These are phyloP conservation scores for Morbakka virulenta DNA, from an alignment of 30 jellyfish, hydroid and myxozoan species.

Conservation along the genomic window DNA sequence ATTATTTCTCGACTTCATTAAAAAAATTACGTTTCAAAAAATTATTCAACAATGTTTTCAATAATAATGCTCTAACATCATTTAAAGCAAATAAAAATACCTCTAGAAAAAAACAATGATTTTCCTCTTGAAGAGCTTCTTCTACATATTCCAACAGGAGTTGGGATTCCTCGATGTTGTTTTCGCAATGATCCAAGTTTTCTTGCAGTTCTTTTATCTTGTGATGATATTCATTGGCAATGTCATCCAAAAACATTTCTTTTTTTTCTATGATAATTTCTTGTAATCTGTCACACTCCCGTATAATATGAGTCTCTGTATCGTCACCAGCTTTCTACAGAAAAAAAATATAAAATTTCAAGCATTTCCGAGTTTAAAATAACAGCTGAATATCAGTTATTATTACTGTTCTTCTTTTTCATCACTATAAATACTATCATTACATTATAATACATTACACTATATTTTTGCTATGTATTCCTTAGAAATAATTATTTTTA, in stretches of 20 bases:
- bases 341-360: not conserved
- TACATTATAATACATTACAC: too few relatives aligned
- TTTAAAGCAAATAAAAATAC: not conserved
- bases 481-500: too few relatives aligned
- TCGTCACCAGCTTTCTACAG: slow-evolving; percentile 61
- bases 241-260: slow-evolving; percentile 40
- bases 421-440: too few relatives aligned
- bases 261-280: slow-evolving; percentile 21
- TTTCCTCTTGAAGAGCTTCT: not conserved
- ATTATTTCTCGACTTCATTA: too few relatives aligned
- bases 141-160: not conserved
- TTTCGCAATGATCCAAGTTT: not conserved
- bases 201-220: not conserved
- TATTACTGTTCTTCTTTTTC: too few relatives aligned
- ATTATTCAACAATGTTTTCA: too few relatives aligned
- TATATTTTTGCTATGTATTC: too few relatives aligned
- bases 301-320: slow-evolving; percentile 65
- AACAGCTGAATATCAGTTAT: too few relatives aligned
- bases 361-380: too few relatives aligned
- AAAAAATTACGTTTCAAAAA: too few relatives aligned
- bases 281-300: slow-evolving; percentile 59
- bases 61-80: too few relatives aligned
- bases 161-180: not conserved
- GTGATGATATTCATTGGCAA: slow-evolving; percentile 19
- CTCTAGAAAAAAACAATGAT: not conserved